Conservation (phyloP, 2,113 vertebrate genomes). For the Hydrolagus affinis region DNA sequence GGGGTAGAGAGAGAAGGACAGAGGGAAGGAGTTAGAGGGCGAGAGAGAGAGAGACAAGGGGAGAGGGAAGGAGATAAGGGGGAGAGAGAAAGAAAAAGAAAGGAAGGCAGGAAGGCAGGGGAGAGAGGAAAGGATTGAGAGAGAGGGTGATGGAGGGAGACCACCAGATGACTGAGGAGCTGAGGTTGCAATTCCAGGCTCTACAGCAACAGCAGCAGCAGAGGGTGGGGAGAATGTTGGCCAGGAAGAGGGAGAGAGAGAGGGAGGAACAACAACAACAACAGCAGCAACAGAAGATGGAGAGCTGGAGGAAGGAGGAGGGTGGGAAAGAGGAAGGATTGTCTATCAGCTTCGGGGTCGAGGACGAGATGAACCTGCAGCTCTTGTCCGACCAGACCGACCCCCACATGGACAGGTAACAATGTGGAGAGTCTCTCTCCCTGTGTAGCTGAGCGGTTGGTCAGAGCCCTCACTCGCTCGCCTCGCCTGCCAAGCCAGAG, state of each 20-base stretch:
- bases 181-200: slow-evolving; percentile 70
- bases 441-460: background rate
- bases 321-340: too few species aligned
- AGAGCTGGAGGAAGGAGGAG: too few species aligned
- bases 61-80: background rate
- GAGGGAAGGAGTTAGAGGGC: background rate
- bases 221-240: slow-evolving; percentile 53
- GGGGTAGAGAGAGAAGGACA: background rate
- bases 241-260: slow-evolving; percentile 52
- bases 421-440: background rate
- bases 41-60: background rate
- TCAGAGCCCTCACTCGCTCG: background rate
- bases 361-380: slow-evolving; percentile 48
- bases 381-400: slow-evolving; percentile 36
- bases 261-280: slow-evolving; percentile 34
- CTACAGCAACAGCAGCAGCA: slow-evolving; percentile 75
- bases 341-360: background rate
- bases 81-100: too few species aligned
- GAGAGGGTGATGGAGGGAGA: slow-evolving; percentile 48
- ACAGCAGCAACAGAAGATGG: too few species aligned
- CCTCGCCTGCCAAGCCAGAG: too few species aligned
- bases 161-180: slow-evolving; percentile 44
- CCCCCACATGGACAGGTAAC: slow-evolving; percentile 37
- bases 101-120: slow-evolving; percentile 35
- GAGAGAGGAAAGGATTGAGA: background rate